Percentiles rank a stretch among this genome's conserved stretches.
phyloP scores from a whole-genome alignment of 2,888 invertebrate genomes.

The Conchocele bisecta region DNA sequence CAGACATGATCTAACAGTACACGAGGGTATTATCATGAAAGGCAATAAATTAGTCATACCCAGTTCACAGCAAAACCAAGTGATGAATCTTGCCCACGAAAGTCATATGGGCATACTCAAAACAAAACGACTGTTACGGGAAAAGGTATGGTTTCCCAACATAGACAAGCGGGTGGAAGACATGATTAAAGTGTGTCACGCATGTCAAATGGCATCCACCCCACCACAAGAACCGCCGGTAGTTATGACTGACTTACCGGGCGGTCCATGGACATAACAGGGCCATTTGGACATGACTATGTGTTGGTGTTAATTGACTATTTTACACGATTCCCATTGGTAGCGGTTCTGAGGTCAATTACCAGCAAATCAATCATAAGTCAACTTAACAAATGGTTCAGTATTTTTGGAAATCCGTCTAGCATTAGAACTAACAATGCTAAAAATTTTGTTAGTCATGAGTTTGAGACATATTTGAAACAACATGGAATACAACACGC shows the following conservation, averaged over 20 bases:
- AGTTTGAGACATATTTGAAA: constrained; percentile 22
- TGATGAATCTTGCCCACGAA: constrained; percentile 30
- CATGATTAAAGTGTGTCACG: constrained; percentile 17
- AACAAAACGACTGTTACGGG: constrained; percentile 35
- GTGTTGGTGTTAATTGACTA: constrained; percentile 21
- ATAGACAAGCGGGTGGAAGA: constrained; percentile 23
- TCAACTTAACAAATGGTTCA: constrained; percentile 23
- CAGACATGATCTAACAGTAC: constrained; percentile 17
- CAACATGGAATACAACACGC: constrained; percentile 31
- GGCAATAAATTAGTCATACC: constrained; percentile 27
- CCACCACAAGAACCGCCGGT: constrained; percentile 5
- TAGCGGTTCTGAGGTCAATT: constrained; percentile 12
- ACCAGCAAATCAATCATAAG: constrained; percentile 12
- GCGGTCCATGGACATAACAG: constrained; percentile 23
- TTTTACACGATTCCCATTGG: constrained; percentile 29
- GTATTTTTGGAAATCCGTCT: constrained; percentile 8
- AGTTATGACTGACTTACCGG: constrained; percentile 17
- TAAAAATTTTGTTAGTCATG: constrained; percentile 26
- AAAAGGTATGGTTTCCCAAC: constrained; percentile 39
- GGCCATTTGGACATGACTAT: constrained; percentile 23
- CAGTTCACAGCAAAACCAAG: not conserved
- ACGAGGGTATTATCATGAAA: constrained; percentile 12
- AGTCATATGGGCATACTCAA: constrained; percentile 38
- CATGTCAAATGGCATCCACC: constrained; percentile 13
- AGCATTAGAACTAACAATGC: constrained; percentile 40